Percentiles rank a stretch among this genome's conserved stretches.
Conservation (phyloP, 2,797 vertebrate species). For the Lateolabrax maculatus region DNA sequence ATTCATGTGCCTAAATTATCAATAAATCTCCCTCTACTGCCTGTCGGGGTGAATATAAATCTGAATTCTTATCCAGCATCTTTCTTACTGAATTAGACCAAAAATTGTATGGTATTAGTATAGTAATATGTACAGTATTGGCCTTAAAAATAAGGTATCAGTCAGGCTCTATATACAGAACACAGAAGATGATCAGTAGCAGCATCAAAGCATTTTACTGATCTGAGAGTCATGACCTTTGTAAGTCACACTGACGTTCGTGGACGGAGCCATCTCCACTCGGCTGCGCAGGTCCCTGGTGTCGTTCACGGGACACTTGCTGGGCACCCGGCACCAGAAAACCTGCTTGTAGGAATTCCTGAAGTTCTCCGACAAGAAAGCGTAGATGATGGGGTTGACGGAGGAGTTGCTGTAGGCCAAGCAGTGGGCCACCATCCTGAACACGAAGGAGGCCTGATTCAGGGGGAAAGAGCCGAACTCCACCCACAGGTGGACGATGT, state of each 20-base stretch:
- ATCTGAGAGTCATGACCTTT: slow-evolving; percentile 65
- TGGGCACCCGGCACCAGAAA: slow-evolving; percentile 87
- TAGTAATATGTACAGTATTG: no score
- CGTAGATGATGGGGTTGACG: slow-evolving; percentile 96
- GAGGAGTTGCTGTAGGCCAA: slow-evolving; percentile 98
- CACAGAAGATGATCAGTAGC: background rate
- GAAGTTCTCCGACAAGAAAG: slow-evolving; percentile 97
- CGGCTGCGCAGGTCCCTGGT: slow-evolving; percentile 87
- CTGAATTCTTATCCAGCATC: background rate
- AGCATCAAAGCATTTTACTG: slow-evolving; percentile 62
- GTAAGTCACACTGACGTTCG: slow-evolving; percentile 75
- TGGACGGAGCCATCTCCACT: slow-evolving; percentile 87
- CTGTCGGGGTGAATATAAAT: background rate
- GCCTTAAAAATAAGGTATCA: background rate
- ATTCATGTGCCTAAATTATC: background rate
- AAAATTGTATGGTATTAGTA: background rate
- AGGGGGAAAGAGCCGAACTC: slow-evolving; percentile 95
- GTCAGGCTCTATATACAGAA: background rate
- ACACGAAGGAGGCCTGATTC: slow-evolving; percentile 93
- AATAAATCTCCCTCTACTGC: background rate
- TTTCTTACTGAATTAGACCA: background rate
- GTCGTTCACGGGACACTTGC: slow-evolving; percentile 80
- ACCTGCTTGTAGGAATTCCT: slow-evolving; percentile 95
- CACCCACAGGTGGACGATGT: slow-evolving; percentile 93
- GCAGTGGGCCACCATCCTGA: slow-evolving; percentile 93